A percentile compares a stretch with the other conserved stretches of the same genome.
These are phyloP conservation scores for Lithobius niger DNA, from an alignment of 1,140 invertebrate species.

Conservation along the genomic window DNA sequence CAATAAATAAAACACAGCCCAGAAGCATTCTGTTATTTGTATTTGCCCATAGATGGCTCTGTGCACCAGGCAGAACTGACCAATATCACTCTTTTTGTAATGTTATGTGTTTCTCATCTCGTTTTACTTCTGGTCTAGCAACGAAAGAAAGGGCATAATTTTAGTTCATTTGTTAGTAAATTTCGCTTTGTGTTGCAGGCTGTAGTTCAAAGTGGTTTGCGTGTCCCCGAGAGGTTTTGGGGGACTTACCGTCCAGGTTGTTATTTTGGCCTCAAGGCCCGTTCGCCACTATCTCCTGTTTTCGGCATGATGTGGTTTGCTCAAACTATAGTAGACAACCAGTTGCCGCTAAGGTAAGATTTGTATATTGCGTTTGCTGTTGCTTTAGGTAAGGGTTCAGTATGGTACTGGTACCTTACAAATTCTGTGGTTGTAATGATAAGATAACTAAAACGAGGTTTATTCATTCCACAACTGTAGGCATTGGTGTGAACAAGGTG, in stretches of 20 bases:
- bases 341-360: constrained; percentile 52
- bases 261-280: constrained; percentile 80
- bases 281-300: constrained; percentile 71
- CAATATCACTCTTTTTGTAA: too few relatives aligned
- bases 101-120: too few relatives aligned
- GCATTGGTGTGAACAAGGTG: constrained; percentile 87
- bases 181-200: background rate
- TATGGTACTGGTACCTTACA: constrained; percentile 14
- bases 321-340: constrained; percentile 44
- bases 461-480: constrained; percentile 39
- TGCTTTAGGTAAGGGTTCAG: too few relatives aligned
- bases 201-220: background rate
- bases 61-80: too few relatives aligned
- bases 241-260: constrained; percentile 75
- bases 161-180: too few relatives aligned
- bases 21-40: too few relatives aligned
- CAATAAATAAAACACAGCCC: too few relatives aligned
- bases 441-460: background rate
- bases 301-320: constrained; percentile 96
- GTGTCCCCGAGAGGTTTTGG: constrained; percentile 72
- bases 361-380: too few relatives aligned
- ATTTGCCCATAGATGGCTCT: too few relatives aligned
- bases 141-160: background rate
- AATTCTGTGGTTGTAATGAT: constrained; percentile 1
- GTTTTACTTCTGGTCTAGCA: too few relatives aligned